Base-by-base conservation (phyloP, 2,888 invertebrate species). In the Cabera pusaria region DNA sequence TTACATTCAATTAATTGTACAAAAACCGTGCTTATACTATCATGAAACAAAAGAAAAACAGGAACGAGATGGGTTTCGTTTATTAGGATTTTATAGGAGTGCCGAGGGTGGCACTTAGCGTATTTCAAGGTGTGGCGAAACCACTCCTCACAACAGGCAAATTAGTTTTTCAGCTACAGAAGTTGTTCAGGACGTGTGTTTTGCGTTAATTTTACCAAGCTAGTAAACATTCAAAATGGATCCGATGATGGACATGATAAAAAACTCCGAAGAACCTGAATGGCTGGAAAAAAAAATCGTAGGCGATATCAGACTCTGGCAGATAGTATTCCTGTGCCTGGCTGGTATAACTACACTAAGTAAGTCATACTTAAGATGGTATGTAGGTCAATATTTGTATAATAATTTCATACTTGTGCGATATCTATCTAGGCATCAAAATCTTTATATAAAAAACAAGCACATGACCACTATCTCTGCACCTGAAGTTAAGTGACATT, bases 231-330 rank as follows among this genome's bases (percentile, higher is more conserved):
- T n/a, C n/a, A n/a, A n/a, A n/a, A n/a, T n/a, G n/a, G n/a, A n/a
- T n/a, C n/a, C 14, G 14, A 4, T 2, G 14, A 82, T 86, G 73
- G 87, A 80, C 23, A 78, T 74, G 31, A 72, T 85, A 31, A 79
- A 80, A 60, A 84, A 85, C 51, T 78, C 81, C 14, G 77, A 77
- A 27, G 91, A 91, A 56, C 90, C 92, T 27, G 91, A 93, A 56
- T 94, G 95, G 95, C 90, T 96, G 38, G 96, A 96, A 73, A 90
- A 87, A 49, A 83, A 90, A 37, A 90, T 93, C 12, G 74, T 93
- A 21, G 92, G 92, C 33, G 93, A 92, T 11, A 91, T 97, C 62
- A 90, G 95, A 48, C 90, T 94, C 31, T 97, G 97, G 97, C 96
- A 97, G 71, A 88, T 95, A 36, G 91, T 95, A 64, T 93, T 95